Percentiles rank a stretch among this genome's conserved stretches.
Conservation (phyloP, 2,797 vertebrate genomes). For the Ctenosaura bakeri region DNA sequence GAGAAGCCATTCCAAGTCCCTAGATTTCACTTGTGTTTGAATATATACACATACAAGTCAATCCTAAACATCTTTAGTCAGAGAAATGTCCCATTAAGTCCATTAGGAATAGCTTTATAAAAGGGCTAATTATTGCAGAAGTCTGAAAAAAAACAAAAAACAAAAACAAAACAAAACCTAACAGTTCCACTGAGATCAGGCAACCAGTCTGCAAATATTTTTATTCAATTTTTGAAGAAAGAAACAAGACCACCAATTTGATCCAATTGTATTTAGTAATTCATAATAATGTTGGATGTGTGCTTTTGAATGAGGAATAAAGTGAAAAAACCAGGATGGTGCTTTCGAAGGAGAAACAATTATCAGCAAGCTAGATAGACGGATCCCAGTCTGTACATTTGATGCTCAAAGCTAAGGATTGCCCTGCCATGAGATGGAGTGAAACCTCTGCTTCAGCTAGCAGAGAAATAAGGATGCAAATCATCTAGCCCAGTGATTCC, state of each 20-base stretch:
- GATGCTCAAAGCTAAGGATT: too few species aligned
- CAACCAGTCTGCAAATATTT: background rate
- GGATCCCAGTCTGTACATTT: background rate
- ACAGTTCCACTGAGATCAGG: background rate
- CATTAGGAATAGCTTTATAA: background rate
- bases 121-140: background rate
- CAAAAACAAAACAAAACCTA: background rate
- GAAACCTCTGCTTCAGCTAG: too few species aligned
- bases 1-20: fast-evolving
- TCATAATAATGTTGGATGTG: background rate
- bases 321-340: background rate
- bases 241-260: background rate
- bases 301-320: background rate
- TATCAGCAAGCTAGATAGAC: background rate
- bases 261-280: background rate
- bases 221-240: background rate
- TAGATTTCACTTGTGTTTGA: background rate
- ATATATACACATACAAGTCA: background rate
- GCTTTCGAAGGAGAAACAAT: background rate
- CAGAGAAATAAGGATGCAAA: too few species aligned
- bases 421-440: too few species aligned
- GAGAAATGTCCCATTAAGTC: background rate
- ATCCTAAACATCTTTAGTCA: background rate
- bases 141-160: too few species aligned
- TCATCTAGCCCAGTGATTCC: too few species aligned